Base-by-base conservation (phyloP, 92 coral and sea anemone species). In the Palythoa caribaeorum region DNA sequence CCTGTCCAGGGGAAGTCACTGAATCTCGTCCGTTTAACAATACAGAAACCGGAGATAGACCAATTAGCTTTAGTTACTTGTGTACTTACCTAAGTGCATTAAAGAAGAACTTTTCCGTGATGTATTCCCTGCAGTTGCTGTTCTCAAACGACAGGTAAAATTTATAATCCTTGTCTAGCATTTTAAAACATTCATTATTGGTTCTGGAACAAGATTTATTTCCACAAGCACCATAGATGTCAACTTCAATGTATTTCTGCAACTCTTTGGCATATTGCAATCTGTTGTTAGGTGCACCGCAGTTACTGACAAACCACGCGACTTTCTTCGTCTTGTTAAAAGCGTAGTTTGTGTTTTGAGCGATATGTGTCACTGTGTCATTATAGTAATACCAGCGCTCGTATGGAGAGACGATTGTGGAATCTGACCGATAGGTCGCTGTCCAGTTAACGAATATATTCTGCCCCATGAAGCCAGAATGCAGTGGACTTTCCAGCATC, bases 81-180 rank as follows among this genome's bases (percentile, higher is more conserved):
- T 28, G 28, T 54, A 78, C 83, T 37, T 55, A 78, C 83, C 3
- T 35, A 7, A 78, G 52, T 59, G 70, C 83, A 78, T 78, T 78
- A 59, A 55, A n/a, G 83, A 78, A 55, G 71, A 78, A 78, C 70
- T 78, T 78, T 59, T 78, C 83, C 13, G 83, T 78, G 70, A 84
- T 71, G 50, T 84, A 84, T 16, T 84, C 88, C 36, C 79, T 37
- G 63, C 88, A 84, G 79, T 84, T 84, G 15, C 69, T 38, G 88
- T 84, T 84, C 14, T 84, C 88, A 65, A 84, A 84, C 50, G 88
- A 35, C 53, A 84, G 79, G 78, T 71, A 84, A 9, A 84, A 84
- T 60, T 84, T 84, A 37, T 84, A 84, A 44, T 84, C 78, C 54
- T 70, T 84, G 21, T 28, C 55, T 28, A 78, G 83, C 69, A 78